Base-by-base conservation (phyloP, 2,888 invertebrate genomes). In the Monochamus alternatus region DNA sequence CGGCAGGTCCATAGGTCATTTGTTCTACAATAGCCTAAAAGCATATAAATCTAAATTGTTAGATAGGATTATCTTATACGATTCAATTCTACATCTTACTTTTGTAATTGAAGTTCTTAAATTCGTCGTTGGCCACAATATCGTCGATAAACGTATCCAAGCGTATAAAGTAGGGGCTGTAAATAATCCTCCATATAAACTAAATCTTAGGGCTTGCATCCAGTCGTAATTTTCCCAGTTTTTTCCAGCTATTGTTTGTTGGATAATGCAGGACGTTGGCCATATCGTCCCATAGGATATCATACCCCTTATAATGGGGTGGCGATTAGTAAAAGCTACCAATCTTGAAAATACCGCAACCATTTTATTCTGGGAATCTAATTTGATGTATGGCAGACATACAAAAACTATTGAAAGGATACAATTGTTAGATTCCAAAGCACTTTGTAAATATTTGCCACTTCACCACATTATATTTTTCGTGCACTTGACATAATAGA, bases 101-200 rank as follows among this genome's bases (percentile, higher is more conserved):
- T 96, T 96, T 58, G 92, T 92, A 10, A 96, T 85, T 12, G 94
- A 95, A 78, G 93, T 93, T 86, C 91, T 91, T 58, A 96, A 85
- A 75, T 93, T 92, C 77, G 91, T 92, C 66, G 92, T 92, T 31
- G 96, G 96, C 94, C 95, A 95, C 87, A 96, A 90, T 69, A 91
- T 90, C 81, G 92, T 93, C n/a, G 95, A 94, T 68, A 95, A 88
- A 86, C 93, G 93, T 64, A 97, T 90, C 96, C 96, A 96, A 73
- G 92, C 91, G 85, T 95, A 96, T 0, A 96, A 88, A 5, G 95
- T 95, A 12, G 96, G 96, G 0, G 96, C 96, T 30, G 95, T 95
- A 87, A 94, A 95, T 65, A 94, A 91, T 8, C 94, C 93, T n/a
- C 96, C 96, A 87, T 94, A 96, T 67, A 95, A 84, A 84, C 95